Base-by-base conservation (phyloP, 2,797 vertebrate genomes). In the Lagothrix lagotricha region DNA sequence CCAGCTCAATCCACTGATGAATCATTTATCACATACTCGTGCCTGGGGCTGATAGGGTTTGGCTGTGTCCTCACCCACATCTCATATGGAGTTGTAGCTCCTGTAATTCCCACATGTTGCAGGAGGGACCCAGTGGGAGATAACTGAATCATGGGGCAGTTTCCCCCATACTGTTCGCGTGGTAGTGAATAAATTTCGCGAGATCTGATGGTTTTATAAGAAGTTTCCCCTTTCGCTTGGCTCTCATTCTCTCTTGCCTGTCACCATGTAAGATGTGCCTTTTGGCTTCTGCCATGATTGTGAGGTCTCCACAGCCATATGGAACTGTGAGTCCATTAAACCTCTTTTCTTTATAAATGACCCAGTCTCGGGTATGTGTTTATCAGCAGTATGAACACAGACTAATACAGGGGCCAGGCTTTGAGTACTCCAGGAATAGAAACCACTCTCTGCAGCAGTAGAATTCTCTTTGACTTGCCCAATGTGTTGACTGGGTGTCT, bases 381-480 rank as follows among this genome's bases (percentile, higher is more conserved):
- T 64, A 64, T 64, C 30, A 33, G 61, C 61, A 64, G 30, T 17
- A 15, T 17, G 61, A 64, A 64, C 15, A 64, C 61, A 64, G 61
- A 64, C 30, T 64, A 64, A 33, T 33, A 64, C 14, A 64, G 61
- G 61, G 14, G 33, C 44, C 24, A 30, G 90, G 75, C 57, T 52
- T 19, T 6, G 6, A 52, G 50, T 52, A 52, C 50, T 2, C 17
- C 1, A 7, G 48, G 48, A 70, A 44, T 44, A 89, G 33, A 75
- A 44, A 24, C 24, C 12, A 0, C 15, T 1, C 0, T 64, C 15
- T 36, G 33, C 4, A 77, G 15, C 5, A 33, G 67, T 5, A 11
- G 86, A 90, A n/a, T 64, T 70, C 17, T 46, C 79, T 48, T 61
- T 5, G 1, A 12, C 46, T 79, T 64, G 50, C 46, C 30, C 61